A percentile compares a stretch with the other conserved stretches of the same genome.
These are phyloP conservation scores for Nephila pilipes DNA, from an alignment of 1,140 invertebrate genomes.

Conservation along the genomic window DNA sequence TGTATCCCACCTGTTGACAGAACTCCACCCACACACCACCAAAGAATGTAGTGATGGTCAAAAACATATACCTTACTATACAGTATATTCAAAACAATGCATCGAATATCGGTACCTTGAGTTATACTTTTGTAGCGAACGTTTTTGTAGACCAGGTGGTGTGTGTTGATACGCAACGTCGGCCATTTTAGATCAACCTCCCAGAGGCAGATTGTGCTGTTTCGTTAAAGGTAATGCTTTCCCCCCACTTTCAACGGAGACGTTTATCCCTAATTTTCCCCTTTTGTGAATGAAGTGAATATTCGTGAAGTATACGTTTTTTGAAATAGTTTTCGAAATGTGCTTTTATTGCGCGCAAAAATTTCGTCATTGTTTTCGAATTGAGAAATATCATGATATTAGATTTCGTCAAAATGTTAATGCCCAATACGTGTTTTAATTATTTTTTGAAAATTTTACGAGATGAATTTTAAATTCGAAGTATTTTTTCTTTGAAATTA, in stretches of 20 bases:
- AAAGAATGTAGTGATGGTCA: not conserved
- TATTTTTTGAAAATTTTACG: no score
- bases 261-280: slow-evolving; percentile 25
- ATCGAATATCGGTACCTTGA: not conserved
- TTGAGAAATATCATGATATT: no score
- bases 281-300: not conserved
- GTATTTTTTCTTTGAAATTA: no score
- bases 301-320: not conserved
- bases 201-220: not conserved
- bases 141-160: slow-evolving; percentile 51
- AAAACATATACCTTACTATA: not conserved
- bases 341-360: not conserved
- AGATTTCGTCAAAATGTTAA: no score
- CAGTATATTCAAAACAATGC: not conserved
- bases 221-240: slow-evolving; percentile 1
- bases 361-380: no score
- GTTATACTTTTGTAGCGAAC: not conserved
- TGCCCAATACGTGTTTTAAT: no score
- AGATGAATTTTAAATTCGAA: no score
- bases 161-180: not conserved
- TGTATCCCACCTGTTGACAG: slow-evolving; percentile 56
- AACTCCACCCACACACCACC: slow-evolving; percentile 64
- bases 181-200: slow-evolving; percentile 54
- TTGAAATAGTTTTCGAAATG: not conserved
- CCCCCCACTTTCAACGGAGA: not conserved